Evolutionary conservation across 2,797 vertebrate species (phyloP).

Genomic region (Chaetodon trifasciatus): DNA sequence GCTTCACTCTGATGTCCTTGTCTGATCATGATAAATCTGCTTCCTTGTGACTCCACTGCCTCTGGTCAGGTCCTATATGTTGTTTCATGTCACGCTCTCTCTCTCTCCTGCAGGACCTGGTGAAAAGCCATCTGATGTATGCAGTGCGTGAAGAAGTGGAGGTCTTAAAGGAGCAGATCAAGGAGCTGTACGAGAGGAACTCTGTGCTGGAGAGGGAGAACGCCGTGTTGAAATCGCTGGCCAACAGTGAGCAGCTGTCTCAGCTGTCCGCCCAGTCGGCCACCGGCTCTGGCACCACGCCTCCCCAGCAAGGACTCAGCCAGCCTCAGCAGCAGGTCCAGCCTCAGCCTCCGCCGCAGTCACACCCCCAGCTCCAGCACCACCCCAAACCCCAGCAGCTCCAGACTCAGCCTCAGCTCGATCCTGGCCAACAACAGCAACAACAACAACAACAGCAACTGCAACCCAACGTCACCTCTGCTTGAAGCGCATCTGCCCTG

Average conservation of each 20-base stretch:
- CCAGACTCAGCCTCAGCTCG: slow-evolving; percentile 72
- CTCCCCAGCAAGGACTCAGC: slow-evolving; percentile 80
- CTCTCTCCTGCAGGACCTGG: slow-evolving; percentile 90
- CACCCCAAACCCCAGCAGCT: slow-evolving; percentile 73
- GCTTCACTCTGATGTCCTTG: slow-evolving; percentile 16
- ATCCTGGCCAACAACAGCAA: slow-evolving; percentile 77
- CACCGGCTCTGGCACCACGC: slow-evolving; percentile 80
- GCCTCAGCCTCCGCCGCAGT: slow-evolving; percentile 41
- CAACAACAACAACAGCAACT: slow-evolving; percentile 85
- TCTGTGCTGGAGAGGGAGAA: slow-evolving; percentile 98
- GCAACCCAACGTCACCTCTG: slow-evolving; percentile 95
- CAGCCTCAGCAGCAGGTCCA: slow-evolving; percentile 62
- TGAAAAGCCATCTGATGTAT: slow-evolving; percentile 99
- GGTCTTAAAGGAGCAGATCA: slow-evolving; percentile 99
- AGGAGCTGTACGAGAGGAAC: slow-evolving; percentile 98
- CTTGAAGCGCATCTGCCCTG: slow-evolving; percentile 85
- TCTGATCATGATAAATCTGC: slow-evolving; percentile 13
- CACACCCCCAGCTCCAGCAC: slow-evolving; percentile 57
- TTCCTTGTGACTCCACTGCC: not conserved
- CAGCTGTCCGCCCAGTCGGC: slow-evolving; percentile 89
- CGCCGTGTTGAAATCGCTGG: slow-evolving; percentile 96
- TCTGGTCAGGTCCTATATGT: slow-evolving; percentile 4
- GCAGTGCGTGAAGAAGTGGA: slow-evolving; percentile 99
- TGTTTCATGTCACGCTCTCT: slow-evolving; percentile 2
- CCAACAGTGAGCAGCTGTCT: slow-evolving; percentile 96